Evolutionary conservation across 2,113 vertebrate species (phyloP), one percentile per base, ranked within the genome.

Genomic region (Peromyscus leucopus): DNA sequence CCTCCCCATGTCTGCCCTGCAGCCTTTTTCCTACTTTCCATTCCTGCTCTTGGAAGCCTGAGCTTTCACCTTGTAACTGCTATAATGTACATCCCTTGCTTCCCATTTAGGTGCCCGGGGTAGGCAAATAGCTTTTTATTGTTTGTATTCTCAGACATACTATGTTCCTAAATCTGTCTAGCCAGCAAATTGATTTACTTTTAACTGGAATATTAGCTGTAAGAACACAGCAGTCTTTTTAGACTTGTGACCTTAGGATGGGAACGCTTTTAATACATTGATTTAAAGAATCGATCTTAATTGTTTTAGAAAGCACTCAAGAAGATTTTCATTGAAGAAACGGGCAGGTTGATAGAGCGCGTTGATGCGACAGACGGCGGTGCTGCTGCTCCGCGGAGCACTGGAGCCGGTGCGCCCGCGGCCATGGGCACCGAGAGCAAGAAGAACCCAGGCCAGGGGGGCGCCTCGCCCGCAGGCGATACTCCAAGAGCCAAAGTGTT

Each of bases 271-370:
- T 57, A 46, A 74, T 90, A 9, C 88, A 55, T 84, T 93, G 48
- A 92, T 93, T 96, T 96, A 89, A 98, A 4, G 0, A 82, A 94
- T 65, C 89, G n/a, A 95, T 65, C 74, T 33, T n/a, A 57, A 96
- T 98, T 96, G 97, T 61, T 98, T 94, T 98, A 99, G 99, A 99
- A 99, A 96, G 99, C 99, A 76, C 97, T 99, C 97, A 99, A 57
- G 98, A 99, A 99, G 97, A 97, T 99, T 71, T 93, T 98, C n/a
- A 99, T 99, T 75, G 99, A 99, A 98, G 99, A 99, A 97, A 97
- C 99, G 94, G 99, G 98, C 93, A 99, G 98, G 80, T 98, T 98
- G 94, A 42, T 98, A 63, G 85, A 91, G 17, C 82, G 83, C 17
- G 24, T 90, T 39, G 97, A 98, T 91, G 93, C 69, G 13, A 89